Evolutionary conservation across 1,140 invertebrate genomes (phyloP), one percentile per base, ranked within the genome.

Genomic region (Drosophila nannoptera): DNA sequence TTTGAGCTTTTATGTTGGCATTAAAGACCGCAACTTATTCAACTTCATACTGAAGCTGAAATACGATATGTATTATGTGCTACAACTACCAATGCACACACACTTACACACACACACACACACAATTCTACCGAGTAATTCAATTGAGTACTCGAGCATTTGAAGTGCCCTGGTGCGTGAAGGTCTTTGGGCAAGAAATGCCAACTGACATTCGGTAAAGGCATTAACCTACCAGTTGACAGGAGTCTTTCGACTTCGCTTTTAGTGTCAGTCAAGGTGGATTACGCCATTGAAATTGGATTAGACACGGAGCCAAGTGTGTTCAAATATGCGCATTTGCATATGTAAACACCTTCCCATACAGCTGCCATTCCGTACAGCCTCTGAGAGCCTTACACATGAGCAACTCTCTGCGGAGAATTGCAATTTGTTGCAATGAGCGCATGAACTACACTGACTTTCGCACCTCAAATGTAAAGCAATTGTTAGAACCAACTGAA

Each of bases 211-310:
- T 12, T 38, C 54, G 32, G 31, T 22, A 31, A 22, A 40, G 38
- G 36, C 58, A 49, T 45, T 33, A 62, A 53, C 38, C 60, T 31
- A 53, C 22, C 35, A 61, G 46, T 56, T 56, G 54, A 45, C 54
- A 56, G 40, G 40, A 40, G 54, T 45, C 45, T 42, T 45, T 53
- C 60, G 32, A 63, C 38, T 53, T 63, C 16, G 43, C 56, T 59
- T 42, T 61, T 61, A 61, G 59, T 61, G 59, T 38, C 59, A 40
- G 33, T 61, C 59, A 40, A 31, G 59, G 11, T 61, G 59, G 54
- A 56, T 50, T 50, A 61, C 22, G 59, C 59, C 33, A 49, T 50
- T 50, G 59, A 61, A 50, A 61, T 61, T 61, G 46, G 59, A 61
- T 61, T 61, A 50, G 59, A 61, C 59, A 61, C 29, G 14, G 46